These are phyloP conservation scores for Morelia viridis DNA, from an alignment of 2,797 vertebrate species.

Conservation along the genomic window DNA sequence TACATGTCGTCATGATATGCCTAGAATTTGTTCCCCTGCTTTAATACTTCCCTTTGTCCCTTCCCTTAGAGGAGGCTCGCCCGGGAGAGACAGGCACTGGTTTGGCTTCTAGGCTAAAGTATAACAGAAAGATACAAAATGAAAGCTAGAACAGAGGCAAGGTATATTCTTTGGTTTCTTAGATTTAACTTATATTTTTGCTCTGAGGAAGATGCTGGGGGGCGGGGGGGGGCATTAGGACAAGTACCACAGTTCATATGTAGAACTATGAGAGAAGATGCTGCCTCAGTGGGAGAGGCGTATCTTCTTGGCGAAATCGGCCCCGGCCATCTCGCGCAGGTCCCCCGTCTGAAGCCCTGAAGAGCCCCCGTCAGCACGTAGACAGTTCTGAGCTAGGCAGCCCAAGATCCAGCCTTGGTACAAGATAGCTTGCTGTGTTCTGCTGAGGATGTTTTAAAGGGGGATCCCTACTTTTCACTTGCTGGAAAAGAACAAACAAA, in stretches of 20 bases:
- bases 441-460: neutral
- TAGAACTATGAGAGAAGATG: neutral
- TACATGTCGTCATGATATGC: constrained; percentile 7
- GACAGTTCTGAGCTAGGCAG: neutral
- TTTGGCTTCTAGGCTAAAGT: constrained; percentile 29
- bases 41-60: constrained; percentile 16
- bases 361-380: neutral
- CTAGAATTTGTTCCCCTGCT: neutral
- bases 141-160: constrained; percentile 1
- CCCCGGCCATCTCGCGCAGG: neutral
- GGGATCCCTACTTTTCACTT: neutral
- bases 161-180: constrained; percentile 31
- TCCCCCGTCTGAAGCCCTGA: neutral
- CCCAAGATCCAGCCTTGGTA: neutral
- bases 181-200: neutral
- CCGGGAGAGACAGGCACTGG: neutral
- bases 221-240: neutral
- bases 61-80: constrained; percentile 7
- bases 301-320: too few species aligned
- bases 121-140: constrained; percentile 16
- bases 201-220: neutral
- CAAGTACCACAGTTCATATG: neutral
- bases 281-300: neutral
- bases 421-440: neutral
- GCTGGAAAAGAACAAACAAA: neutral